Evolutionary conservation across 2,888 invertebrate genomes (phyloP), one percentile per base, ranked within the genome.

Genomic region (Tricholauxania praeusta): DNA sequence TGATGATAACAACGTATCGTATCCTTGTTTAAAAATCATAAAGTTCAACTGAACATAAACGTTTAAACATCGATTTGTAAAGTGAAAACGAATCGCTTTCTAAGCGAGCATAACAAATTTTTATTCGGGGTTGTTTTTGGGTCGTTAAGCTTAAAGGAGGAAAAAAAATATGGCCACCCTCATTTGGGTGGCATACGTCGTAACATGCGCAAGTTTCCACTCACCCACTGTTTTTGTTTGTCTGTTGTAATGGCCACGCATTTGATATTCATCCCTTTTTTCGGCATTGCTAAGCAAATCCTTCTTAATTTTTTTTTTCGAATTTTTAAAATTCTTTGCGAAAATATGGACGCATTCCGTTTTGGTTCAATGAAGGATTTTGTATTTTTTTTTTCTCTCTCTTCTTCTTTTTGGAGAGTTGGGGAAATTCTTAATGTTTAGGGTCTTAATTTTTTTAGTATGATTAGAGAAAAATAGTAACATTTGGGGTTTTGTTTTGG

Each of bases 1-100:
- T 39, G 39, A 32, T 32, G 7, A 39, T 39, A 39, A 10, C 39
- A 39, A 8, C 39, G 39, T 39, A 10, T 7, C 10, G 39, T 39
- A 53, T 39, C 68, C 70, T 72, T 63, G 64, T 66, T 75, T 77
- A 66, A 77, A 78, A 78, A 77, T 79, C 75, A 77, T 73, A 63
- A 76, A 75, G 78, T 81, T 76, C 79, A 82, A 79, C 76, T 39
- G 39, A 39, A 49, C 51, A 52, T 32, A 47, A 78, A 78, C 80
- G 82, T 77, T 84, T 84, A 85, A 85, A 83, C 79, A 82, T 83
- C 84, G 84, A 85, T 85, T 85, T 84, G 84, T 81, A 82, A 84
- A 84, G 84, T 83, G 84, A 80, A 82, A 82, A 82, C 79, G 83
- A 64, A 85, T 85, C 83, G 80, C 80, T 77, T 80, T 78, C 81